These are phyloP conservation scores for Drosophila ohnishii DNA, from an alignment of 1,140 invertebrate genomes.

Conservation along the genomic window DNA sequence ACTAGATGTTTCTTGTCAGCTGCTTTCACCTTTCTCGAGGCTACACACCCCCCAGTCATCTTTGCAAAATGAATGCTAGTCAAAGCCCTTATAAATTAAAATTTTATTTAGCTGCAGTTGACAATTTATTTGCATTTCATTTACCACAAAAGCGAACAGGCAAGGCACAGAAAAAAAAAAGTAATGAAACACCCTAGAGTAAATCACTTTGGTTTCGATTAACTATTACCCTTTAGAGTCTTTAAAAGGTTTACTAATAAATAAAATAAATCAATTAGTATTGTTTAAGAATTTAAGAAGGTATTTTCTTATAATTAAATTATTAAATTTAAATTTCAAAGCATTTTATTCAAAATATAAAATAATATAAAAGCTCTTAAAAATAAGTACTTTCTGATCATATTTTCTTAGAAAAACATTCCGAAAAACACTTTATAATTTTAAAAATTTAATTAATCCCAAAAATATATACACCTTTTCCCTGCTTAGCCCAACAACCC, in stretches of 20 bases:
- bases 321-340: too few species aligned
- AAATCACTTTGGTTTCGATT: neutral
- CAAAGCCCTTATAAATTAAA: conserved; percentile 74
- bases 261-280: too few species aligned
- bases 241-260: too few species aligned
- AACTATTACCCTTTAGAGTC: neutral
- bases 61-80: conserved; percentile 40
- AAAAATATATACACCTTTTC: neutral
- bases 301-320: neutral
- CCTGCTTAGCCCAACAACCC: neutral
- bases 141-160: conserved; percentile 61
- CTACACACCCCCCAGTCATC: neutral
- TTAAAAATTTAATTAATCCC: neutral
- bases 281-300: too few species aligned
- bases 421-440: neutral
- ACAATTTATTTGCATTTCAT: conserved; percentile 81
- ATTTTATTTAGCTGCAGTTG: conserved; percentile 80
- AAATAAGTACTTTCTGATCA: neutral
- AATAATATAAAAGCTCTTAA: neutral
- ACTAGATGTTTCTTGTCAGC: conserved; percentile 9
- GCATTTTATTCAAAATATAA: too few species aligned
- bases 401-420: neutral
- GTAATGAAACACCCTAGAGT: neutral
- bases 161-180: conserved; percentile 7
- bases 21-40: conserved; percentile 11